Evolutionary conservation across 2,113 vertebrate species (phyloP).

Genomic region (Petrocephalus microphthalmus): DNA sequence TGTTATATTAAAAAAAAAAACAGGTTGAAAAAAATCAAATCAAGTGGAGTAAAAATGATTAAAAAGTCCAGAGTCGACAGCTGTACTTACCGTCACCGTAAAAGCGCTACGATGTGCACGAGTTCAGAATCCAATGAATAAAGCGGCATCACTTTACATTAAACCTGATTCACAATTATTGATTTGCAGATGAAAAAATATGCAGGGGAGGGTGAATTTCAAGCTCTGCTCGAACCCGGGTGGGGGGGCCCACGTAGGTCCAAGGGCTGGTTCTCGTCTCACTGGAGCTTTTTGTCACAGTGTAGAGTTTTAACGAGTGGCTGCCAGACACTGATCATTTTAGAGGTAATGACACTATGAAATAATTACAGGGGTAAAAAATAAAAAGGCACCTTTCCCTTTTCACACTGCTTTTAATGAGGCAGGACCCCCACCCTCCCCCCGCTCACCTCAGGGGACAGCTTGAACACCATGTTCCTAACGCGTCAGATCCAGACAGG

Average conservation of each 20-base stretch:
- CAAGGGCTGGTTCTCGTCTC: not conserved
- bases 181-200: conserved; percentile 2
- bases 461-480: not conserved
- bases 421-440: not conserved
- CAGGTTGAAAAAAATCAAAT: not conserved
- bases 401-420: conserved; percentile 10
- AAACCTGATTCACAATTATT: conserved; percentile 1
- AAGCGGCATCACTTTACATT: not conserved
- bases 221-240: not conserved
- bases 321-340: not conserved
- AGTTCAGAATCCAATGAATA: not conserved
- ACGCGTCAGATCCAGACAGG: not conserved
- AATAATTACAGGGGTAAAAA: conserved; percentile 1
- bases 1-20: not conserved
- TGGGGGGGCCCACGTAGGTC: not conserved
- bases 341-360: not conserved
- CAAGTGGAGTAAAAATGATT: conserved; percentile 5
- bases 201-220: not conserved
- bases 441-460: not conserved
- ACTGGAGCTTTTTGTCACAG: not conserved
- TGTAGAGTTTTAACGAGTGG: not conserved
- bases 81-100: not conserved
- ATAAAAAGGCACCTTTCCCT: not conserved
- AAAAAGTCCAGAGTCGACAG: conserved; percentile 5
- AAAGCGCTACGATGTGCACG: not conserved